A percentile compares a stretch with the other conserved stretches of the same genome.
Conservation (phyloP, 1,140 invertebrate genomes). For the Periplaneta americana region DNA sequence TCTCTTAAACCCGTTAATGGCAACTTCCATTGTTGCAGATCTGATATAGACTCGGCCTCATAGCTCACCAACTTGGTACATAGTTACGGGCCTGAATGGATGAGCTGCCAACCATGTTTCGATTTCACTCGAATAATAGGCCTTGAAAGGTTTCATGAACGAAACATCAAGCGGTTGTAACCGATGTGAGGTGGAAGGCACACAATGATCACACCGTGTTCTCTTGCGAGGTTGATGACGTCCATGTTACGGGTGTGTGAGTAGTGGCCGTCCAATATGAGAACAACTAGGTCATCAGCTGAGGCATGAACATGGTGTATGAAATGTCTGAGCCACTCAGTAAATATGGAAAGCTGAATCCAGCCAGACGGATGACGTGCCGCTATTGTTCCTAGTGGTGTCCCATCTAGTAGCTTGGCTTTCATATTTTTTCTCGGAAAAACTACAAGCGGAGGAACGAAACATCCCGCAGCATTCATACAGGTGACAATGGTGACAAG, state of each 20-base stretch:
- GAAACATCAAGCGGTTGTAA: slow-evolving; percentile 35
- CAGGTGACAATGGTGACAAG: slow-evolving; percentile 31
- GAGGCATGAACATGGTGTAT: slow-evolving; percentile 20
- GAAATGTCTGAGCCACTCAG: slow-evolving; percentile 35
- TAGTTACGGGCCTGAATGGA: slow-evolving; percentile 24
- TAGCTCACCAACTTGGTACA: slow-evolving; percentile 24
- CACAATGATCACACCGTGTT: slow-evolving; percentile 30
- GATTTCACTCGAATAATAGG: slow-evolving; percentile 33
- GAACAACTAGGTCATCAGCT: slow-evolving; percentile 27
- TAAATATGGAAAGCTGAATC: slow-evolving; percentile 32
- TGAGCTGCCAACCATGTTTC: slow-evolving; percentile 25
- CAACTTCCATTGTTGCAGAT: slow-evolving; percentile 24
- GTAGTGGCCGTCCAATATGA: slow-evolving; percentile 35
- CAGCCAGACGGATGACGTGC: slow-evolving; percentile 30
- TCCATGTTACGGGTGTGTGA: slow-evolving; percentile 36
- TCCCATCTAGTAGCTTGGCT: slow-evolving; percentile 17
- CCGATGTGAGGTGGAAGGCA: slow-evolving; percentile 32
- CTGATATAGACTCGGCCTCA: slow-evolving; percentile 24
- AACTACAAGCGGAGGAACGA: slow-evolving; percentile 30
- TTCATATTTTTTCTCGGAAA: slow-evolving; percentile 29
- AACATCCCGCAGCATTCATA: slow-evolving; percentile 31
- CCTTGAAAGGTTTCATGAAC: slow-evolving; percentile 31
- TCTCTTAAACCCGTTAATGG: slow-evolving; percentile 19
- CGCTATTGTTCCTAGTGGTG: slow-evolving; percentile 25
- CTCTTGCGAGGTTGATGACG: too few species aligned